Percentiles rank a stretch among this genome's conserved stretches.
Conservation (phyloP, 1,140 invertebrate genomes). For the Drosophila sulfurigaster region DNA sequence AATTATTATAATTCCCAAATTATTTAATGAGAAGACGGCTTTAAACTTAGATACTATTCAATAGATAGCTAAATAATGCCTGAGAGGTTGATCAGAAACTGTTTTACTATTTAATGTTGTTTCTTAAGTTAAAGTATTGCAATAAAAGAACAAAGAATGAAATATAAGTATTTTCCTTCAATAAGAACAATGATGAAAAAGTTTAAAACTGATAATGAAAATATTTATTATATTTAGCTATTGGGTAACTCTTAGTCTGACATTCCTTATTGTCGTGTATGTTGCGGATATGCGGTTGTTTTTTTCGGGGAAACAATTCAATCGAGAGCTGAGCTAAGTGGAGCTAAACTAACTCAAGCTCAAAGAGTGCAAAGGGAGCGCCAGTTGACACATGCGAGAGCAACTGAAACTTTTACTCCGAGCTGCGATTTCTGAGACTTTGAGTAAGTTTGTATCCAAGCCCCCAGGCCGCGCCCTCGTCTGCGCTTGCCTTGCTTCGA, state of each 20-base stretch:
- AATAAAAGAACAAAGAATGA: no score
- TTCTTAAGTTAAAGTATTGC: no score
- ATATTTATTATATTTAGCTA: background rate
- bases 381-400: conserved; percentile 68
- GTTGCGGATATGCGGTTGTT: background rate
- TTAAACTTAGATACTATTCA: no score
- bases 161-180: no score
- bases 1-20: no score
- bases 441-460: background rate
- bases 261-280: background rate
- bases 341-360: conserved; percentile 55
- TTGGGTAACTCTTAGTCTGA: background rate
- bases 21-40: no score
- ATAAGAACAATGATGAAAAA: no score
- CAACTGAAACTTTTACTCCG: conserved; percentile 28
- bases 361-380: conserved; percentile 26
- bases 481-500: background rate
- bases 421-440: conserved; percentile 3
- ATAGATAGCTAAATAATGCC: no score
- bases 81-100: no score
- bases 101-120: no score
- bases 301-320: background rate
- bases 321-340: conserved; percentile 33
- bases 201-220: no score
- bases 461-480: conserved; percentile 9